Conservation (phyloP, 1,140 invertebrate genomes). For the Cyrtorhinus lividipennis region DNA sequence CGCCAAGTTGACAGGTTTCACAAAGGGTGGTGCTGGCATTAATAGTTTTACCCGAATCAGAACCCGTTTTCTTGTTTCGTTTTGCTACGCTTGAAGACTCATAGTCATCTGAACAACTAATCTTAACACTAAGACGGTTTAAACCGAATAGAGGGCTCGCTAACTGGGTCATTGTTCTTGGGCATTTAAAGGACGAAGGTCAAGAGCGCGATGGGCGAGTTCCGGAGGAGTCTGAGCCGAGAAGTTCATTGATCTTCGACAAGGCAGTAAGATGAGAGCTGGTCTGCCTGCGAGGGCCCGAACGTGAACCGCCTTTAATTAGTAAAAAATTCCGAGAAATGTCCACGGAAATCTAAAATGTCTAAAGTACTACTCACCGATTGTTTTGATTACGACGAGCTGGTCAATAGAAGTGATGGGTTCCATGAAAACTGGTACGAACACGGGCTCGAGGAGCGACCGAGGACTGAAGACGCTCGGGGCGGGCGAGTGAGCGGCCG, state of each 20-base stretch:
- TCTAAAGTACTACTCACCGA: no score
- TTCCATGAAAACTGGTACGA: slow-evolving; percentile 3
- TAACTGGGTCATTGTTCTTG: not conserved
- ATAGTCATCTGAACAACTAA: no score
- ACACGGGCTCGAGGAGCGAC: not conserved
- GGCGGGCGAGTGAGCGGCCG: not conserved
- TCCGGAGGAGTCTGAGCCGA: not conserved
- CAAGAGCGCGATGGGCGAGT: not conserved
- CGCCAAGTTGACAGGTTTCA: no score
- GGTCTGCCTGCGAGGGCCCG: not conserved
- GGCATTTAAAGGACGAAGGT: not conserved
- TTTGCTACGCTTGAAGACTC: no score
- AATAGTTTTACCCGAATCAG: no score
- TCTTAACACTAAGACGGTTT: no score
- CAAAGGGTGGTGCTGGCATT: no score
- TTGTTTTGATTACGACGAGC: slow-evolving; percentile 5
- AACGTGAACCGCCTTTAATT: no score
- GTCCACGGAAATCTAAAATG: no score
- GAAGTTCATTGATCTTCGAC: not conserved
- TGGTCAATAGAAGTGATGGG: slow-evolving; percentile 5
- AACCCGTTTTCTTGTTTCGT: no score
- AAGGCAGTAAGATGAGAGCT: not conserved
- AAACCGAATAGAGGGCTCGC: no score
- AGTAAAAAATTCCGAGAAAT: no score
- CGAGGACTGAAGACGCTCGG: not conserved